Evolutionary conservation across 2,797 vertebrate genomes (phyloP).

Genomic region (Sebastes taczanowskii): DNA sequence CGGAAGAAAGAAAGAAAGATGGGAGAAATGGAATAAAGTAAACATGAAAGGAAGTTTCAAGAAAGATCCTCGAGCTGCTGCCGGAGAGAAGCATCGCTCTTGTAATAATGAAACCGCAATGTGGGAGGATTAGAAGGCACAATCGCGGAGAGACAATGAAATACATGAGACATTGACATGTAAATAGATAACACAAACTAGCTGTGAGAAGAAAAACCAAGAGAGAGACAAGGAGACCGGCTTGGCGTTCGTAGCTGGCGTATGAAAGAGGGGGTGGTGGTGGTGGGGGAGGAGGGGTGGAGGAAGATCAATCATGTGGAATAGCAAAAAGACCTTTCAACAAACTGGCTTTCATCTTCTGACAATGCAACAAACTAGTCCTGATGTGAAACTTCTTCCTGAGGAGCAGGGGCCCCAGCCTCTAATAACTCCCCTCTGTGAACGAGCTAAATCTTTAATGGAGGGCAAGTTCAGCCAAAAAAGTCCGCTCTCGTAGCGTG

Average conservation of each 20-base stretch:
- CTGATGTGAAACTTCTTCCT: conserved; percentile 70
- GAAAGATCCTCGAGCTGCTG: conserved; percentile 1
- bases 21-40: background rate
- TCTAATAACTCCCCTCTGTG: conserved; percentile 77
- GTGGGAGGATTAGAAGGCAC: conserved; percentile 28
- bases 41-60: conserved; percentile 12
- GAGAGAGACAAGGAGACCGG: conserved; percentile 11
- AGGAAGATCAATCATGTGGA: conserved; percentile 75
- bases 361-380: conserved; percentile 78
- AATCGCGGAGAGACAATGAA: conserved; percentile 19
- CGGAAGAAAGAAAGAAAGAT: background rate
- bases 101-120: conserved; percentile 16
- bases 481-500: conserved; percentile 21
- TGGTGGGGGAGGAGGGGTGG: conserved; percentile 38
- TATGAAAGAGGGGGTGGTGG: conserved; percentile 39
- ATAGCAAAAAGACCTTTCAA: conserved; percentile 76
- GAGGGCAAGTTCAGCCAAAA: conserved; percentile 71
- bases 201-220: conserved; percentile 19
- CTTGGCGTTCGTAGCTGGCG: conserved; percentile 36
- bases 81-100: background rate
- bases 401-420: conserved; percentile 60
- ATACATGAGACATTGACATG: conserved; percentile 22
- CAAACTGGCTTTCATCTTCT: conserved; percentile 79
- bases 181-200: conserved; percentile 40
- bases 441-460: conserved; percentile 76